These are phyloP conservation scores for Cephus cinctus DNA, from an alignment of 1,140 invertebrate genomes.

Conservation along the genomic window DNA sequence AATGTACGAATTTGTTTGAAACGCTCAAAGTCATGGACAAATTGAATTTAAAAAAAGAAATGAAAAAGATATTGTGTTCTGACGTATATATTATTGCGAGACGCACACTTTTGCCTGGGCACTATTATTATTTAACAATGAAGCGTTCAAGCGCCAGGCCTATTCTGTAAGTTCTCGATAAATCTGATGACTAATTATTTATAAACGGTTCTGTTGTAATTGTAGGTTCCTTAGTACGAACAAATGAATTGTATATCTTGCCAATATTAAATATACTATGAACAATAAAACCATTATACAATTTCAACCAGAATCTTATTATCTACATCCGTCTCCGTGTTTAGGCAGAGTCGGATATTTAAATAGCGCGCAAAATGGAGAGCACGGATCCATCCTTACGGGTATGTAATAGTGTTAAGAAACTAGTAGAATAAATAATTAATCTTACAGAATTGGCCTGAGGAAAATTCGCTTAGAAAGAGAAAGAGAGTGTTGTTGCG, in stretches of 20 bases:
- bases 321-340: neutral
- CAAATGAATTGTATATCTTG: constrained; percentile 45
- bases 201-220: constrained; percentile 20
- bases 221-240: constrained; percentile 28
- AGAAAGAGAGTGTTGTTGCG: too few species aligned
- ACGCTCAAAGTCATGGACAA: too few species aligned
- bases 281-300: constrained; percentile 43
- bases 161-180: constrained; percentile 46
- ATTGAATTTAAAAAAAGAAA: too few species aligned
- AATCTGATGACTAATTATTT: constrained; percentile 17
- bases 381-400: too few species aligned
- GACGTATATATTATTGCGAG: constrained; percentile 15
- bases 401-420: constrained; percentile 35
- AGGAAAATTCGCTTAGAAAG: too few species aligned
- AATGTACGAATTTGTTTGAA: too few species aligned
- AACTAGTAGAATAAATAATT: constrained; percentile 1
- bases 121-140: constrained; percentile 24
- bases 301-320: constrained; percentile 31
- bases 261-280: constrained; percentile 39
- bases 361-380: too few species aligned
- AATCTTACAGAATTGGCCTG: constrained; percentile 51
- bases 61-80: constrained; percentile 11
- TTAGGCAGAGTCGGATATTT: too few species aligned
- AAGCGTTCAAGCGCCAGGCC: constrained; percentile 41
- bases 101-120: constrained; percentile 36